Percentiles rank a stretch among this genome's conserved stretches.
These are phyloP conservation scores for Amaurobius ferox DNA, from an alignment of 2,888 invertebrate genomes.

Conservation along the genomic window DNA sequence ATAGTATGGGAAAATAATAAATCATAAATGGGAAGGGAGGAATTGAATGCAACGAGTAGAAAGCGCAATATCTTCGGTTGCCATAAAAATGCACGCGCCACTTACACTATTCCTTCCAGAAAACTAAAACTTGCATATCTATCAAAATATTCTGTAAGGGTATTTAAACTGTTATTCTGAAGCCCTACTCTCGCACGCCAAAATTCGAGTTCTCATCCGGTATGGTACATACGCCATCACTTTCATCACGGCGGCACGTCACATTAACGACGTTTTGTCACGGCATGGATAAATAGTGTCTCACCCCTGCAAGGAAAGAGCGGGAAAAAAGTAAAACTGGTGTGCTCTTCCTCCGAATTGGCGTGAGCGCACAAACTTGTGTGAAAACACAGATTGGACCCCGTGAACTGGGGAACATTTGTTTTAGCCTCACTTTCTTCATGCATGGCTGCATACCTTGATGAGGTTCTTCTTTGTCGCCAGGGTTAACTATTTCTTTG, in stretches of 20 bases:
- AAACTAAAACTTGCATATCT: too few species aligned
- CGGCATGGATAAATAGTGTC: background rate
- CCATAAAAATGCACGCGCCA: too few species aligned
- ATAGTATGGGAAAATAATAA: too few species aligned
- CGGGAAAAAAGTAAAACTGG: too few species aligned
- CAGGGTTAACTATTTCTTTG: background rate
- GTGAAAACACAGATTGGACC: conserved; percentile 14
- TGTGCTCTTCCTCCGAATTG: background rate
- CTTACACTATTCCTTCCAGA: too few species aligned
- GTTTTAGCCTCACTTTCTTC: background rate
- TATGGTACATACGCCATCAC: background rate
- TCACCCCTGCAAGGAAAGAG: background rate
- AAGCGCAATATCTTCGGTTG: too few species aligned
- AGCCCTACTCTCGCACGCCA: too few species aligned
- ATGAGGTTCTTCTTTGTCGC: background rate
- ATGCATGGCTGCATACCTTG: conserved; percentile 3
- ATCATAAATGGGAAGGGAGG: too few species aligned
- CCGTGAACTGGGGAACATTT: conserved; percentile 14
- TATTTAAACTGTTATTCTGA: too few species aligned
- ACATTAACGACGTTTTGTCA: conserved; percentile 1
- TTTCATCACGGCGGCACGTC: background rate
- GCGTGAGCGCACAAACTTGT: background rate
- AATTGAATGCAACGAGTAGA: too few species aligned
- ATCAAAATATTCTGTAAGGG: too few species aligned
- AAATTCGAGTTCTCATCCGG: background rate